Evolutionary conservation across 2,888 invertebrate species (phyloP).

Genomic region (Loripinus fragilis): DNA sequence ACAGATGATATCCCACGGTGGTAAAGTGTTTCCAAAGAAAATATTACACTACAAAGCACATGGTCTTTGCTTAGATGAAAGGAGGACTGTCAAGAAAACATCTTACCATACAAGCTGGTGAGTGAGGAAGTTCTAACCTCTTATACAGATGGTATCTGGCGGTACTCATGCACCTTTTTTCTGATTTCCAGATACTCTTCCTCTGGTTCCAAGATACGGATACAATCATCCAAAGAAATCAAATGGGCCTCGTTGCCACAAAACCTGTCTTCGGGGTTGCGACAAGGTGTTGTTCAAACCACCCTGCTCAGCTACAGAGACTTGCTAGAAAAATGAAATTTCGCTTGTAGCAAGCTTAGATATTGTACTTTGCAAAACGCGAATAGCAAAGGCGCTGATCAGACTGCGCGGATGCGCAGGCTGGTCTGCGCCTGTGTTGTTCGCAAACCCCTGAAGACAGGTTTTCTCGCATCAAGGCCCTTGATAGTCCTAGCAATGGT

Average conservation of each 20-base stretch:
- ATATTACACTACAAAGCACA: too few relatives aligned
- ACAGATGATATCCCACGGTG: slow-evolving; percentile 38
- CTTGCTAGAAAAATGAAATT: too few relatives aligned
- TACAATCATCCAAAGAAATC: background rate
- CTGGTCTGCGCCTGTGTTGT: slow-evolving; percentile 35
- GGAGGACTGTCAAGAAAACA: too few relatives aligned
- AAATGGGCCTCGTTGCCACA: background rate
- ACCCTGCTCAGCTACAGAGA: too few relatives aligned
- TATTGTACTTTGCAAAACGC: too few relatives aligned
- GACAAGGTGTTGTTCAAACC: too few relatives aligned
- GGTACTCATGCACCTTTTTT: too few relatives aligned
- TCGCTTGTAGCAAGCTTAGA: too few relatives aligned
- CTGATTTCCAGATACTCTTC: too few relatives aligned
- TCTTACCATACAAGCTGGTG: slow-evolving; percentile 44
- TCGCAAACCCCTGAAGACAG: background rate
- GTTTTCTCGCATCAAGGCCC: background rate
- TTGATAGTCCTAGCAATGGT: background rate
- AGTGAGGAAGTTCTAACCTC: slow-evolving; percentile 36
- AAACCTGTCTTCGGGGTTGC: too few relatives aligned
- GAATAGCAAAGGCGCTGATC: slow-evolving; percentile 30
- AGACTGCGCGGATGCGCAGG: slow-evolving; percentile 35
- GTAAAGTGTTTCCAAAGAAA: too few relatives aligned
- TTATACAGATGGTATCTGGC: slow-evolving; percentile 39
- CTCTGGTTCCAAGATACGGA: background rate
- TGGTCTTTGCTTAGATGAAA: too few relatives aligned